phyloP scores from a whole-genome alignment of 2,797 vertebrate genomes.

The Uromys caudimaculatus region DNA sequence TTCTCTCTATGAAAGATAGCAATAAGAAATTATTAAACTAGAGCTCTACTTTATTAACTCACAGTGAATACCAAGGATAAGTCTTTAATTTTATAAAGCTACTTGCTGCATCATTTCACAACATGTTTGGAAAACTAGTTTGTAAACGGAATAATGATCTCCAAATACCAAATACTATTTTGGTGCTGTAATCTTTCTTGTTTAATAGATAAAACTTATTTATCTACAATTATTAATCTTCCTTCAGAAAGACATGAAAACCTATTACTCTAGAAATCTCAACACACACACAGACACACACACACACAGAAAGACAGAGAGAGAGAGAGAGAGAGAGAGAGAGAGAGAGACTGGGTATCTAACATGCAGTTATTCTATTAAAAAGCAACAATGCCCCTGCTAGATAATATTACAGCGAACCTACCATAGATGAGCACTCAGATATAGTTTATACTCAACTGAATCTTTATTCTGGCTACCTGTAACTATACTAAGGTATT shows the following conservation, averaged over 20 bases:
- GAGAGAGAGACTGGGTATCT: fast-evolving
- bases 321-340: background rate
- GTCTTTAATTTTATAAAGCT: background rate
- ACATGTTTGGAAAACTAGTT: background rate
- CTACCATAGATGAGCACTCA: background rate
- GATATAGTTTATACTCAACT: background rate
- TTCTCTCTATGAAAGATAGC: background rate
- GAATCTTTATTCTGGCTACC: background rate
- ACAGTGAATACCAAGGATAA: background rate
- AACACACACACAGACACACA: background rate
- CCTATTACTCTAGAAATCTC: background rate
- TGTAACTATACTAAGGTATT: background rate
- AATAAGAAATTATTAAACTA: background rate
- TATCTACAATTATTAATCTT: background rate
- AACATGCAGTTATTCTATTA: background rate
- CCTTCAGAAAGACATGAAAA: background rate
- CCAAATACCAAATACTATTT: background rate
- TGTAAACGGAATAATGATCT: background rate
- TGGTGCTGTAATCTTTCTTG: background rate
- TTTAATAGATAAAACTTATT: background rate
- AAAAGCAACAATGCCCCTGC: background rate
- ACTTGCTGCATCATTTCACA: background rate
- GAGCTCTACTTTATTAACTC: background rate
- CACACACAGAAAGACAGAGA: background rate
- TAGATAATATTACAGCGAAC: background rate